Conservation (phyloP, 2,113 vertebrate species). For the Cochlearius cochlearius region DNA sequence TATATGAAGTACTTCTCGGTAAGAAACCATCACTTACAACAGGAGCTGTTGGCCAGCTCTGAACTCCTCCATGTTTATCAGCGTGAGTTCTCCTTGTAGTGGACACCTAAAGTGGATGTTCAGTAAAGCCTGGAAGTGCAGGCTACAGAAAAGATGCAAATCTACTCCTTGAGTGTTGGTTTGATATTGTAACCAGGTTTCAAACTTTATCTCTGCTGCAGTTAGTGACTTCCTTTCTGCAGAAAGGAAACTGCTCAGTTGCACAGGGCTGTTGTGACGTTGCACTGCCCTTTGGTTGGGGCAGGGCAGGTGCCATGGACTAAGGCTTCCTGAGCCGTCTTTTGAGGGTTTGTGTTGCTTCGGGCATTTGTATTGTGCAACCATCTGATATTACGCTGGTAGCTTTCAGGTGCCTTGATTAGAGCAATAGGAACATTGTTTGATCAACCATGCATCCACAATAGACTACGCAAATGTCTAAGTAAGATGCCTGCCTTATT, state of each 20-base stretch:
- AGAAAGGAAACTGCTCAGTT: neutral
- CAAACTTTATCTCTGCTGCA: neutral
- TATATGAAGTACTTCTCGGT: neutral
- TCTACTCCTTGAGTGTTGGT: neutral
- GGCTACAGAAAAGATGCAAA: neutral
- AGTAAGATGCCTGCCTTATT: neutral
- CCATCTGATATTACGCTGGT: neutral
- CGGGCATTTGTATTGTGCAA: neutral
- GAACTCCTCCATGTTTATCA: neutral
- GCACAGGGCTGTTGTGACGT: neutral
- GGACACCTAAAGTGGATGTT: neutral
- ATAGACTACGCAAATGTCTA: neutral
- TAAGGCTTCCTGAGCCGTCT: neutral
- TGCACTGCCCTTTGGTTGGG: rapidly evolving
- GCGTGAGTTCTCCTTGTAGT: neutral
- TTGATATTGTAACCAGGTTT: neutral
- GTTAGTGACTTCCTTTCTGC: neutral
- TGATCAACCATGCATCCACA: neutral
- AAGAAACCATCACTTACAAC: neutral
- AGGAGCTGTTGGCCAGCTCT: neutral
- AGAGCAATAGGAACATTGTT: neutral
- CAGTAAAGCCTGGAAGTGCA: neutral
- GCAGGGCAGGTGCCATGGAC: neutral
- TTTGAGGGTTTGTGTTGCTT: neutral
- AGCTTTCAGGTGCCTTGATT: neutral